Base-by-base conservation (phyloP, 2,797 vertebrate species). In the Emydoidea blandingii region DNA sequence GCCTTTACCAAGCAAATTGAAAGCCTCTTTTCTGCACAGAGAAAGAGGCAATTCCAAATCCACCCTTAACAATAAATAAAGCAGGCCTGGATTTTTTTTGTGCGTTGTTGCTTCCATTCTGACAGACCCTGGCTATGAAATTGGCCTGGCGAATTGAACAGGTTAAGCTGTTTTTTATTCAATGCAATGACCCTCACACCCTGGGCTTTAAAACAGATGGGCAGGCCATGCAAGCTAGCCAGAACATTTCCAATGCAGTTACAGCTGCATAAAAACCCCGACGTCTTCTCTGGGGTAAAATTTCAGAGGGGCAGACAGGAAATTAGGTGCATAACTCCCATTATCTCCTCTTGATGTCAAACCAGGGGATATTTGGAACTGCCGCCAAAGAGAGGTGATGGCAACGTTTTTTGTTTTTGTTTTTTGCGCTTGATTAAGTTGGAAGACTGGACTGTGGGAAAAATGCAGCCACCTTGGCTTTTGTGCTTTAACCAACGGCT, bases 361-460 rank as follows among this genome's bases (percentile, higher is more conserved):
- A 74, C 14, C 80, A 74, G 50, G 34, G n/a, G 81, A 21, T 3
- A 29, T 0, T 1, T 12, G 11, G 49, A 65, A 50, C 23, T 87
- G 79, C 82, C 53, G 37, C 34, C 52, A 57, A 44, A 89, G 9
- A 50, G 41, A 86, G 81, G 21, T 91, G 88, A 14, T 92, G 81
- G 4, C 83, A 82, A 86, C 19, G 4, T 25, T 25, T 56, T 23
- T 23, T 23, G 21, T 50, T 50, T 50, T 50, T 54, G 19, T 23
- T 25, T 56, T 54, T 54, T 54, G 54, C 21, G 7, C 62, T n/a
- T 4, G 90, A 68, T 0, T 31, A 57, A 50, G 41, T 0, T 12
- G 41, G 53, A 87, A 57, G 10, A 93, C 83, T 37, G 1, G 0
- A 47, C 23, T 27, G 57, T 27, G 7, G 50, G 2, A 47, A 86